Evolutionary conservation across 2,113 vertebrate genomes (phyloP), one percentile per base, ranked within the genome.

Genomic region (Dasyprocta punctata): DNA sequence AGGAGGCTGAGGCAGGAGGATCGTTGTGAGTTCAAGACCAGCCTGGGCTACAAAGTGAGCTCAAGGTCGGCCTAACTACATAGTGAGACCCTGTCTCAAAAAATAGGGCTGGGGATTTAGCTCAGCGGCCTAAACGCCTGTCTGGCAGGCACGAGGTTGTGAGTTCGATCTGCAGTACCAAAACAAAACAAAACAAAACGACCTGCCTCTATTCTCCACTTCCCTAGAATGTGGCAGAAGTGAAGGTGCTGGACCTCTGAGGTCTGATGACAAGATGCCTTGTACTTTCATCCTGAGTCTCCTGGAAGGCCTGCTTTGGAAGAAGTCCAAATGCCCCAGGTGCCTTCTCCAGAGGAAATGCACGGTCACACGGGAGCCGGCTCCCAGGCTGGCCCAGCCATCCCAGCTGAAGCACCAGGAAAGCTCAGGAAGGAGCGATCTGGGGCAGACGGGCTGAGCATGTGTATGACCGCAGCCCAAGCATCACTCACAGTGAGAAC

Each of bases 361-460:
- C 1, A 36, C 0, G 5, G 54, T 38, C 47, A 33, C 20, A 0
- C 3, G 10, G 61, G 28, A 80, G 75, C 2, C 1, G 1, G 75
- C 16, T 60, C 24, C 7, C 38, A 1, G 38, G 38, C 22, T 33
- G 33, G 67, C 30, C 85, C 22, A 0, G 56, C 19, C 19, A 36
- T 20, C 49, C 10, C 10, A 10, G 6, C 3, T 0, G 33, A 86
- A 28, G 65, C 17, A 14, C 54, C 38, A 41, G 3, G 3, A 47
- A 49, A 7, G 1, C 4, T 0, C 22, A 47, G 10, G 71, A 89
- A 56, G 65, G 58, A 28, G 36, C 19, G 8, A 28, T 11, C 19
- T 86, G 78, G 88, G 44, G 20, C 26, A 28, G 38, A 38, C 67
- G 44, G 38, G 3, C 0, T 20, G 30, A 58, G 33, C 44, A 1